These are phyloP conservation scores for Odontomachus brunneus DNA, from an alignment of 1,140 invertebrate species.

Conservation along the genomic window DNA sequence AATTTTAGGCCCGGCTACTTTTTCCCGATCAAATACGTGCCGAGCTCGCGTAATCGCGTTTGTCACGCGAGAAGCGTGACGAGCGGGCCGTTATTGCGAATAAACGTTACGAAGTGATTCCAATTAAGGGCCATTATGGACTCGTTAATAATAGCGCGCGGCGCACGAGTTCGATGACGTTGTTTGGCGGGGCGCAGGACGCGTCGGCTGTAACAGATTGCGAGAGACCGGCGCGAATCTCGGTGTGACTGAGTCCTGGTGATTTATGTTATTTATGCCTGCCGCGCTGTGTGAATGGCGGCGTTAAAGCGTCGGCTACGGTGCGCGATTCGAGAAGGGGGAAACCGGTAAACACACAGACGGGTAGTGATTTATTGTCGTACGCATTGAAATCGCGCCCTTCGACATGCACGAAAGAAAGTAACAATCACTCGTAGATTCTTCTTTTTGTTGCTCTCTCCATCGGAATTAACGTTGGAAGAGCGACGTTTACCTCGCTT, in stretches of 20 bases:
- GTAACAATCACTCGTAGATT: no score
- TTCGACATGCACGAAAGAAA: no score
- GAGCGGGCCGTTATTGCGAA: slow-evolving; percentile 19
- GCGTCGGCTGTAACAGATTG: slow-evolving; percentile 21
- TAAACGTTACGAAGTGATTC: slow-evolving; percentile 63
- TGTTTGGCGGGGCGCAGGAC: slow-evolving; percentile 37
- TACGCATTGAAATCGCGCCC: no score
- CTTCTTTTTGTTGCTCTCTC: no score
- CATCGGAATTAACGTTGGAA: no score
- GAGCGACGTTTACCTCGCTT: no score
- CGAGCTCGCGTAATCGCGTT: slow-evolving; percentile 40
- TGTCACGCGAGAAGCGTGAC: slow-evolving; percentile 26
- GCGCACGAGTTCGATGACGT: slow-evolving; percentile 52
- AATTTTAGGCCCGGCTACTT: slow-evolving; percentile 10
- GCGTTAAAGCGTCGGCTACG: no score
- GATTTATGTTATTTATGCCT: slow-evolving; percentile 10
- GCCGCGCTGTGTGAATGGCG: no score
- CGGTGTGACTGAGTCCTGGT: not conserved
- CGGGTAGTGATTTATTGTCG: no score
- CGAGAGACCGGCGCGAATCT: slow-evolving; percentile 10
- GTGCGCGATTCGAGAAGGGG: no score
- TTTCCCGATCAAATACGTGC: not conserved
- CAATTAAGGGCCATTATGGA: slow-evolving; percentile 60
- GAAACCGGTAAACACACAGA: no score
- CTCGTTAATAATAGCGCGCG: slow-evolving; percentile 53